A percentile compares a stretch with the other conserved stretches of the same genome.
These are phyloP conservation scores for Zosterops hypoxanthus DNA, from an alignment of 2,113 vertebrate species.

Conservation along the genomic window DNA sequence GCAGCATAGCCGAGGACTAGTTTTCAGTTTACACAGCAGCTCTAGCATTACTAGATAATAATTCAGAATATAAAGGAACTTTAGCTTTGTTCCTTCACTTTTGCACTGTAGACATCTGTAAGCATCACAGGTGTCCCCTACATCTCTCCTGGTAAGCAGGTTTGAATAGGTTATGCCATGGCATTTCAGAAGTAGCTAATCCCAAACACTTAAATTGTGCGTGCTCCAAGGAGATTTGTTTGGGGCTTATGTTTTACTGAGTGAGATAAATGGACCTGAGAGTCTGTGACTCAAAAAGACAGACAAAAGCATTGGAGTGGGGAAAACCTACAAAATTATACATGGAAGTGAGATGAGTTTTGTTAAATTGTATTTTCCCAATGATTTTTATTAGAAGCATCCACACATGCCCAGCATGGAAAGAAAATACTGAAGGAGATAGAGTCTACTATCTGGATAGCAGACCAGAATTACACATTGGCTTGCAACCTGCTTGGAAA, in stretches of 20 bases:
- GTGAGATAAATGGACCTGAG: not conserved
- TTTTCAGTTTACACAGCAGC: not conserved
- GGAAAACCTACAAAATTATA: not conserved
- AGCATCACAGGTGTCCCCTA: not conserved
- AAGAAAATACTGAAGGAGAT: not conserved
- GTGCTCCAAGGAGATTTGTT: fast-evolving
- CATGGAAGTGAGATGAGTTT: not conserved
- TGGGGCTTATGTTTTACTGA: not conserved
- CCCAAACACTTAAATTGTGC: not conserved
- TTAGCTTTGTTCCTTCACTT: not conserved
- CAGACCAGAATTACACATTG: not conserved
- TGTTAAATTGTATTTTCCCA: not conserved
- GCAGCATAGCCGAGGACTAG: not conserved
- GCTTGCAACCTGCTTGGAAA: not conserved
- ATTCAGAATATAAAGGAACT: not conserved
- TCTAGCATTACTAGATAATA: not conserved
- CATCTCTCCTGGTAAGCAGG: not conserved
- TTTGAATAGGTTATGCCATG: not conserved
- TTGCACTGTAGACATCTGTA: not conserved
- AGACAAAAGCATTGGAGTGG: not conserved
- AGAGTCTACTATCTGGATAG: not conserved
- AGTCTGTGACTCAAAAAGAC: not conserved
- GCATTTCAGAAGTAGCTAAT: not conserved
- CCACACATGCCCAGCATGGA: not conserved
- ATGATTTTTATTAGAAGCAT: not conserved